Evolutionary conservation across 2,113 vertebrate genomes (phyloP), one percentile per base, ranked within the genome.

Genomic region (Sander vitreus): DNA sequence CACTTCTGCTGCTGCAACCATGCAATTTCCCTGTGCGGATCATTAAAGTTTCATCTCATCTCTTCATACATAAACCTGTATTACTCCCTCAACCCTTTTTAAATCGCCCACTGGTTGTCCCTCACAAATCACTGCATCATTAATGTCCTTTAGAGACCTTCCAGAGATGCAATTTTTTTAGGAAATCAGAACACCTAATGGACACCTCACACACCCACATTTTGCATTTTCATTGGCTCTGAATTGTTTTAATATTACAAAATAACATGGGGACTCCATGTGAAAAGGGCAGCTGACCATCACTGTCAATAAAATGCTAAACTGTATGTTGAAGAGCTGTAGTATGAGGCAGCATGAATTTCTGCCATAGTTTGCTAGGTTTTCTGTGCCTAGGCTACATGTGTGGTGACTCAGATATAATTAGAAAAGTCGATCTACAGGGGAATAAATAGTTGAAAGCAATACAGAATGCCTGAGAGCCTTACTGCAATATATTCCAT

Each of bases 41-140:
- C 80, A 78, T 90, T 88, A 87, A 86, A 87, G 85, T 88, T 87
- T 79, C 47, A 89, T 90, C 75, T 82, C 76, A 72, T 78, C 39
- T 82, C 74, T 23, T 64, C 77, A 82, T 83, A 84, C 33, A 54
- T 87, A 86, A 89, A 36, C 68, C 73, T 36, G 57, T 83, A 86
- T 86, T 60, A 76, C 79, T 27, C 68, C 57, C 63, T 30, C 36
- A 47, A 11, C 25, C 67, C 19, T 54, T 71, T 78, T 65, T 33
- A 58, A 50, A 66, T 66, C 19, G 0, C 71, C 79, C 62, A 53
- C 48, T 12, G 45, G 23, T 45, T 50, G 74, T 85, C 60, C 83
- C 74, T 73, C 48, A 60, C 69, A 78, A 6, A 58, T 36, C 47
- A 48, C 71, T 36, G 45, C n/a, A 57, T 58, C 30, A 48, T 30